Evolutionary conservation across 35 echinoderm and acorn worm genomes (phyloP), one percentile per base, ranked within the genome.

Genomic region (Strongylocentrotus purpuratus): DNA sequence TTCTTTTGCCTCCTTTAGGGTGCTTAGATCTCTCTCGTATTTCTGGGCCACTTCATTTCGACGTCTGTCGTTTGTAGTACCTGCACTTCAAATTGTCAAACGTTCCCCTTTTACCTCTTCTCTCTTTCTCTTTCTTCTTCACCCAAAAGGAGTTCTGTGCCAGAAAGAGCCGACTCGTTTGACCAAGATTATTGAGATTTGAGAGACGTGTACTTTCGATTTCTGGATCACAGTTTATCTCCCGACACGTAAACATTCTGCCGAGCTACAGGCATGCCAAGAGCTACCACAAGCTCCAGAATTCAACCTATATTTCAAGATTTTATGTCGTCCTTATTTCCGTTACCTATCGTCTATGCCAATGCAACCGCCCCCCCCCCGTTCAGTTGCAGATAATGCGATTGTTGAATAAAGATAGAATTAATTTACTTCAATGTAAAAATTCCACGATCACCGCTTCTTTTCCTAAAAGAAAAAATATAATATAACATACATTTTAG

Each of bases 61-160:
- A 89, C 87, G 87, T 46, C 33, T 46, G 87, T 89, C 10, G 87
- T 89, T 89, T 89, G 87, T 89, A 89, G 87, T 89, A 46, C 87
- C 87, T 89, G 87, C 31, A 89, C 87, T 89, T 89, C 33, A 89
- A 35, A 89, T 89, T 89, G 87, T 89, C 87, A 89, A 89, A 89
- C 87, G 87, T 32, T 31, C 87, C 87, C 87, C 32, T 89, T 89
- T 89, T 89, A 11, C 32, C 87, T 46, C 45, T 11, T 89, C 33
- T 89, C 45, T 46, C 87, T 89, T 4, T 85, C 70, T 85, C 70
- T 85, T 31, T 89, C 4, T 89, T 89, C 45, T 89, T 89, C 33
- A 4, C 87, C 87, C 65, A 78, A 78, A 78, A 28, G 20, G 65
- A 78, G 33, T 46, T 89, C 32, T 89, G 33, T 89, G 25, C 14